Evolutionary conservation across 2,888 invertebrate genomes (phyloP), one percentile per base, ranked within the genome.

Genomic region (Syritta pipiens): DNA sequence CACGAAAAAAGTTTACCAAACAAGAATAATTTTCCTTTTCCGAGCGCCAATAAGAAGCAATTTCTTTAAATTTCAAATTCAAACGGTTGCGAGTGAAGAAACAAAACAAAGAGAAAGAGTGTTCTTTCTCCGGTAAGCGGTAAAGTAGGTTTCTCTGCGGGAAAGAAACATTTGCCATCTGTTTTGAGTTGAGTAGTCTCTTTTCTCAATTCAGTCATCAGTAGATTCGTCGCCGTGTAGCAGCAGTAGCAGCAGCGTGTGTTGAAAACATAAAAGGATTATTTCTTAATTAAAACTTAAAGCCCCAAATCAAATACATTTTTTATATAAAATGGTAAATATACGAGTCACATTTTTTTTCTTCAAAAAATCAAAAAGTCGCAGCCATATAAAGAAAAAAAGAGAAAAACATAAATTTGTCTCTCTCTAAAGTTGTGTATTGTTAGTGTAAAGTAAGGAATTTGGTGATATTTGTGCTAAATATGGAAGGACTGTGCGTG

Each of bases 401-500:
- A 30, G 19, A 37, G 37, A 49, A 37, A 26, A 7, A 19, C 10
- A 12, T 6, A 48, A 48, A n/a, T n/a, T 9, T 22, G n/a, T 30
- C n/a, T n/a, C n/a, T n/a, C n/a, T n/a, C n/a, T n/a, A 32, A n/a
- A n/a, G 7, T 20, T 40, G 62, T 67, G 67, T 46, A 40, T 44
- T 69, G 57, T 48, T 51, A 62, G 69, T 76, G 62, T 69, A 63
- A 69, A 51, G 49, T 76, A 68, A 55, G 49, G 46, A 32, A 48
- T 17, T 53, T 69, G 55, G 37, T 37, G 37, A 37, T 17, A 9
- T 28, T 37, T 37, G 37, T 76, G 75, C 57, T 67, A 60, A 67
- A 75, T 67, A 69, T 69, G 72, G 62, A 74, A 62, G 51, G 84
- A 85, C 85, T 84, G 85, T 86, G 85, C 84, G 83, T 85, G 82